Base-by-base conservation (phyloP, 2,888 invertebrate species). In the Ochropacha duplaris region DNA sequence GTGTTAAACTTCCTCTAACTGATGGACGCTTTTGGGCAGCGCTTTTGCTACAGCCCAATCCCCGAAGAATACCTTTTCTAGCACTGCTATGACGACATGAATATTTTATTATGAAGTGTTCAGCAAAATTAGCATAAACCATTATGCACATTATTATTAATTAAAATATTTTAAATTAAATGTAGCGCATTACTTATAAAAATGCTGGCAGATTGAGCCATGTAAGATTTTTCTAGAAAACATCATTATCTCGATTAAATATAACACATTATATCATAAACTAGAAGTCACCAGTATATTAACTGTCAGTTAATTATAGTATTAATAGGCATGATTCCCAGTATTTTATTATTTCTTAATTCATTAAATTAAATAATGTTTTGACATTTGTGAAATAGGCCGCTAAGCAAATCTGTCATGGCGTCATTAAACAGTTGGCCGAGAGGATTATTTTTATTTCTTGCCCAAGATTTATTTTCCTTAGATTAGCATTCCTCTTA, bases 401-500 rank as follows among this genome's bases (percentile, higher is more conserved):
- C 65, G 57, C 69, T 66, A 72, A 77, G 68, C 71, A 77, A 83
- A 82, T 83, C 83, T 80, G 84, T 86, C 85, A 85, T 72, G 78
- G 72, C 76, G 78, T 86, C 87, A 86, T 85, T 84, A 83, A 85
- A 81, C 73, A 80, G 76, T 79, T 77, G 68, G 67, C 78, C 75
- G 71, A 72, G 60, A 75, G 85, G 87, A 87, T 91, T 90, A 88
- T 90, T 91, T 92, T 92, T 90, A 90, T 90, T 90, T 84, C 86
- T 78, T 75, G 57, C 75, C 76, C 77, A 82, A 90, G 90, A 92
- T 92, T 92, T 92, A 92, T 92, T 91, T 87, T 86, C 86, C 84
- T 85, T 80, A 90, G 91, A 92, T 92, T 92, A 92, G 90, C 92
- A 90, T 90, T 88, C 83, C 87, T 87, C 90, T 91, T 91, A 91